A percentile compares a stretch with the other conserved stretches of the same genome.
Conservation (phyloP, 2,888 invertebrate species). For the Caenorhabditis virilis region DNA sequence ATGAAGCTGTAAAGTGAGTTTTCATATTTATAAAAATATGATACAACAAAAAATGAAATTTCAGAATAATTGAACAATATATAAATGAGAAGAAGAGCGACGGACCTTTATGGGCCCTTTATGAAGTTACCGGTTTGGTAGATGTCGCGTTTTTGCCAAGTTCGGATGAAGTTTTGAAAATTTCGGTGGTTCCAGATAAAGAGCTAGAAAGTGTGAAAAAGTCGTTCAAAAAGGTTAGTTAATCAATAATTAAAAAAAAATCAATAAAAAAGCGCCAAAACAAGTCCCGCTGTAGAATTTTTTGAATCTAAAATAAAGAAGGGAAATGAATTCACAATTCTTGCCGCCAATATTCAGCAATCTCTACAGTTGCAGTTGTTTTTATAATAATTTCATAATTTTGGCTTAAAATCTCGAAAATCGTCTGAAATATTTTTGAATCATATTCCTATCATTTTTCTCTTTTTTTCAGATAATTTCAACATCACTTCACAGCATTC, state of each 20-base stretch:
- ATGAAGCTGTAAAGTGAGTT: constrained; percentile 16
- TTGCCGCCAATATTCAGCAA: too few species aligned
- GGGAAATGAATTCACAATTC: too few species aligned
- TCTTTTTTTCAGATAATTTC: constrained; percentile 13
- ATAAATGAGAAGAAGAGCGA: constrained; percentile 11
- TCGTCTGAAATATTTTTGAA: too few species aligned
- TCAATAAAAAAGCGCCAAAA: too few species aligned
- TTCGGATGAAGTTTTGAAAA: constrained; percentile 10
- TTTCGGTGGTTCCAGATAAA: constrained; percentile 18
- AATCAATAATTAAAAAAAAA: too few species aligned
- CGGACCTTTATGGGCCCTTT: constrained; percentile 24
- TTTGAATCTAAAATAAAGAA: too few species aligned
- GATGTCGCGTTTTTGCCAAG: constrained; percentile 7
- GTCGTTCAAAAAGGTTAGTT: constrained; percentile 9
- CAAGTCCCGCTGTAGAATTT: too few species aligned
- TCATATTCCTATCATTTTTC: too few species aligned
- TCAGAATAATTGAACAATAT: constrained; percentile 24
- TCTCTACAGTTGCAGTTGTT: too few species aligned
- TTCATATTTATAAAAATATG: background rate
- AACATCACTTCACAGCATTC: constrained; percentile 27
- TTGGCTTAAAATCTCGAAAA: too few species aligned
- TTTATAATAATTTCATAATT: too few species aligned
- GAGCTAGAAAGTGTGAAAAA: constrained; percentile 8
- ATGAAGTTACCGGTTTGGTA: constrained; percentile 22
- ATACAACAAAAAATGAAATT: background rate